phyloP scores from a whole-genome alignment of 2,797 vertebrate species.

The Momotus momota region DNA sequence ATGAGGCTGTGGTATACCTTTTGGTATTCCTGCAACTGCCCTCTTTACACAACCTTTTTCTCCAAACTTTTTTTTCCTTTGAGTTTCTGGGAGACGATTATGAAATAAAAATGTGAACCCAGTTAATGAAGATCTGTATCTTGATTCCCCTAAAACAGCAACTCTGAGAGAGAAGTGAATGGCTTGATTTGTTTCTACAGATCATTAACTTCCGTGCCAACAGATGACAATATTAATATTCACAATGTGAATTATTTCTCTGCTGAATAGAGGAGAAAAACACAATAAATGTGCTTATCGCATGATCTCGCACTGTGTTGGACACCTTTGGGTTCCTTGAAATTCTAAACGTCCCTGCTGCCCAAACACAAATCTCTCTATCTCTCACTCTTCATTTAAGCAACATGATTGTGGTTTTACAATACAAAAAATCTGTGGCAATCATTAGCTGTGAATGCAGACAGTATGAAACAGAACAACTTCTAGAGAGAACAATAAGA shows the following conservation, averaged over 20 bases:
- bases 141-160: conserved; percentile 11
- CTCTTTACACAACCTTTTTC: background rate
- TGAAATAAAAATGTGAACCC: background rate
- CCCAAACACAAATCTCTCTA: background rate
- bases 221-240: conserved; percentile 30
- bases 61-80: background rate
- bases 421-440: background rate
- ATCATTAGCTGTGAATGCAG: background rate
- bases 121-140: conserved; percentile 24
- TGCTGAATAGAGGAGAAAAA: background rate
- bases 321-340: background rate
- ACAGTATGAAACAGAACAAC: background rate
- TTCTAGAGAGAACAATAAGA: background rate
- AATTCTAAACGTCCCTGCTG: background rate
- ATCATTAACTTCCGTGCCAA: conserved; percentile 28
- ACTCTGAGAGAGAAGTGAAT: conserved; percentile 1
- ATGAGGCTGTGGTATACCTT: background rate
- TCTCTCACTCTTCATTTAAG: background rate
- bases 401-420: background rate
- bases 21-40: background rate
- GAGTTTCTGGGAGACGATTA: background rate
- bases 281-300: fast-evolving
- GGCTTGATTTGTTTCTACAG: background rate
- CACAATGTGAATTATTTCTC: conserved; percentile 24
- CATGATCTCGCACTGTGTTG: background rate